Percentiles rank a stretch among this genome's conserved stretches.
Evolutionary conservation across 2,888 invertebrate species (phyloP).

Genomic region (Cephalotes varians): DNA sequence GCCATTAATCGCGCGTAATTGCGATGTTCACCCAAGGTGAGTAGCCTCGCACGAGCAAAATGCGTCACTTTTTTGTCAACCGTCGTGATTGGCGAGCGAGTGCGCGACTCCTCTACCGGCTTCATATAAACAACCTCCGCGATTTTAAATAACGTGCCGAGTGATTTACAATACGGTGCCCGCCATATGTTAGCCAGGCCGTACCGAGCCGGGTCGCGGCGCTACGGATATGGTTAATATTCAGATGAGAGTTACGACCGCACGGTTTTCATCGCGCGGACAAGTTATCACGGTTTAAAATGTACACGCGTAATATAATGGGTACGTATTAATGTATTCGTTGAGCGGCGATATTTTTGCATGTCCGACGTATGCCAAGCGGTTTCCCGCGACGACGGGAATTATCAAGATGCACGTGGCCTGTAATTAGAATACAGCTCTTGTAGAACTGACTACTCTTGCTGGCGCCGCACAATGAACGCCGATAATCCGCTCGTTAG

Average conservation of each 20-base stretch:
- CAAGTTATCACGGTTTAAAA: slow-evolving; percentile 19
- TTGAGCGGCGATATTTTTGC: not conserved
- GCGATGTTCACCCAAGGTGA: slow-evolving; percentile 23
- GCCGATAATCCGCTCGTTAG: slow-evolving; percentile 39
- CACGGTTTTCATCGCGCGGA: slow-evolving; percentile 22
- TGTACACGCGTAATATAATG: not conserved
- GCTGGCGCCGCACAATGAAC: slow-evolving; percentile 27
- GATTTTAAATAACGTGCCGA: slow-evolving; percentile 24
- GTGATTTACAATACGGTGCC: slow-evolving; percentile 27
- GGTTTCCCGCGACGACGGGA: slow-evolving; percentile 2
- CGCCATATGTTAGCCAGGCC: not conserved
- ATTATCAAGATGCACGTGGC: slow-evolving; percentile 23
- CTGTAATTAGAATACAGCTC: slow-evolving; percentile 57
- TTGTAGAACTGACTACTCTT: not conserved
- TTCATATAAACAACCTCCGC: slow-evolving; percentile 16
- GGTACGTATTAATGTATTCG: slow-evolving; percentile 20
- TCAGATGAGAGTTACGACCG: slow-evolving; percentile 23
- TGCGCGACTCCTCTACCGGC: not conserved
- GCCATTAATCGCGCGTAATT: slow-evolving; percentile 22
- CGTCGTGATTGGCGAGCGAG: not conserved
- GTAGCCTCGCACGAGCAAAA: slow-evolving; percentile 16
- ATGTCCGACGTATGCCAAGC: not conserved
- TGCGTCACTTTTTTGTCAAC: slow-evolving; percentile 1
- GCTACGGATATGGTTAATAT: slow-evolving; percentile 32
- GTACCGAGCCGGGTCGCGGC: not conserved